Base-by-base conservation (phyloP, 2,888 invertebrate genomes). In the Pandemis cinnamomeana region DNA sequence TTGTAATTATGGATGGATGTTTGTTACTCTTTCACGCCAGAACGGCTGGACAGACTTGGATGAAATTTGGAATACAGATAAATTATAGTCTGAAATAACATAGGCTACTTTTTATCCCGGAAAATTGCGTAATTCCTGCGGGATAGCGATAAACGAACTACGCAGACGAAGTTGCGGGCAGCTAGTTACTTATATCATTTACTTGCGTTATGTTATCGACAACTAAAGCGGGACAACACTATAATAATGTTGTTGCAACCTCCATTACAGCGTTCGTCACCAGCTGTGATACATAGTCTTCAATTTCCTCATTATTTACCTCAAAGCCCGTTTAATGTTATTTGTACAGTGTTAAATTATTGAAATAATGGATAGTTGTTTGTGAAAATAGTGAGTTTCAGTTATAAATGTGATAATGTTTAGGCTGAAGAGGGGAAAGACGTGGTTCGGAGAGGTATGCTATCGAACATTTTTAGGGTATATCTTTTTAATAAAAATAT, bases 371-470 rank as follows among this genome's bases (percentile, higher is more conserved):
- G 66, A 6, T 51, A 20, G 66, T 27, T 53, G 53, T 41, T 44
- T 13, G 55, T 62, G 75, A 63, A 53, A 67, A 71, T 67, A 67
- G 71, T 79, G 78, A 72, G 72, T 77, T 78, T 72, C 70, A 71
- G 84, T 82, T 81, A 80, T 80, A 75, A 85, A 72, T 71, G 84
- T 82, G 81, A 81, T 80, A 75, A 85, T 90, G 85, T 91, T 91
- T 70, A 87, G 83, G 77, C 78, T 91, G 78, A 87, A 83, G 76
- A 79, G 92, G 75, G 86, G 84, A n/a, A 91, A 89, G 80, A 93
- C 92, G 69, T 93, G 92, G 92, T 87, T 91, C 76, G 86, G 87
- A 71, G 91, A 90, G 90, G 91, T 92, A 86, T 55, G 55, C 27
- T 7, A 11, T 53, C 1, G 2, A 53, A 15, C 11, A 4, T 48